These are phyloP conservation scores for Diachasma alloeum DNA, from an alignment of 1,140 invertebrate species.

Conservation along the genomic window DNA sequence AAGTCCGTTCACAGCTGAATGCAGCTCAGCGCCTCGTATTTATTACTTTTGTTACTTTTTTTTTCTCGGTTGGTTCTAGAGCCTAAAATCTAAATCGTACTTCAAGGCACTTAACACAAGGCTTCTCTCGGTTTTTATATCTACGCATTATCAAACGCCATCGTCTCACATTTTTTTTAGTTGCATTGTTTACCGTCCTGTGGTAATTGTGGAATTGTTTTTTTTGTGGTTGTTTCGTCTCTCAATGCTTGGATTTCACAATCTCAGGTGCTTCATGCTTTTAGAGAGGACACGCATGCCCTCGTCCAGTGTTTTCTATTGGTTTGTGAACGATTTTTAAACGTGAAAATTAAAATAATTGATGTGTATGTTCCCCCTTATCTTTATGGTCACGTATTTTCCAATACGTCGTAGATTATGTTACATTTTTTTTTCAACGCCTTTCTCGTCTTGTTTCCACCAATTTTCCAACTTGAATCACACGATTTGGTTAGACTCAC, in stretches of 20 bases:
- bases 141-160: constrained; percentile 36
- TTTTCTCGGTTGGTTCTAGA: constrained; percentile 42
- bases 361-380: not conserved
- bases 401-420: not conserved
- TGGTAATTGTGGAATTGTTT: not conserved
- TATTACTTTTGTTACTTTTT: constrained; percentile 28
- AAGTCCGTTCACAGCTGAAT: constrained; percentile 56
- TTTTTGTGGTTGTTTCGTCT: not conserved
- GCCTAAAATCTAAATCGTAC: constrained; percentile 64
- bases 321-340: not conserved
- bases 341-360: not conserved
- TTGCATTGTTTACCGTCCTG: constrained; percentile 5
- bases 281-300: constrained; percentile 4
- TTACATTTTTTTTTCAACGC: not conserved
- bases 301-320: not conserved
- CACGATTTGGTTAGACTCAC: not conserved
- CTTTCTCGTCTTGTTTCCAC: not conserved
- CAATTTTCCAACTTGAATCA: not conserved
- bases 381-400: not conserved
- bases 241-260: not conserved
- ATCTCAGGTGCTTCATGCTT: not conserved
- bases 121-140: constrained; percentile 58
- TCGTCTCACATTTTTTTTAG: constrained; percentile 13
- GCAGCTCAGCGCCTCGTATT: constrained; percentile 61
- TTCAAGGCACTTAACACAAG: constrained; percentile 67